Evolutionary conservation across 2,888 invertebrate genomes (phyloP), one percentile per base, ranked within the genome.

Genomic region (Calameuta pallipes): DNA sequence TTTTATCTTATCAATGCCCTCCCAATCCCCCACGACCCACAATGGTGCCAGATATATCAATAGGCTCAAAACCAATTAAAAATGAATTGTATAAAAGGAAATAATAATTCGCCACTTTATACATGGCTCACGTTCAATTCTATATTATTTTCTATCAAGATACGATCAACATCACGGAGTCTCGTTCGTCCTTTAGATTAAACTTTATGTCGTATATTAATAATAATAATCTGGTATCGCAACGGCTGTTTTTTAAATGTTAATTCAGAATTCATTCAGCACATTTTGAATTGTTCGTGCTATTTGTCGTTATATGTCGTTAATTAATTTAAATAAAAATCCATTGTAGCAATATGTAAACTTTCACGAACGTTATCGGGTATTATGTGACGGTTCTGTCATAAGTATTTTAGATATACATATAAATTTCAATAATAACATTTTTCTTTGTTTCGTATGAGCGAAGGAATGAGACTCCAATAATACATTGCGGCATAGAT

Each of bases 31-130:
- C 36, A 36, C 36, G 35, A 23, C 71, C 77, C 75, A 33, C 69
- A 77, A 33, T 69, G 73, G 35, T 68, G 68, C 78, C 76, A 75
- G 70, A 73, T 80, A 56, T 79, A 56, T 11, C 34, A 30, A 69
- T 74, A 74, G 75, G 71, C 37, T 80, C 71, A 71, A 76, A 73
- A 78, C 73, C 70, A 33, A 74, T 79, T 73, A 76, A 41, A 56
- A 23, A 77, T 79, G 56, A 35, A 37, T 79, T 75, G 75, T 74
- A 75, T 77, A 77, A 79, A 41, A 75, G 23, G 35, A 36, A 75
- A 71, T 76, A 75, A 71, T 76, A 56, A 74, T 77, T 41, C 37
- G 74, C 69, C 33, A 56, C 70, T 74, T 23, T 74, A 34, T 41
- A 34, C 11, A 56, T 75, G 73, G 31, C n/a, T 35, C 33, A 41